phyloP scores from a whole-genome alignment of 2,888 invertebrate genomes.

The Ceraclea dissimilis region DNA sequence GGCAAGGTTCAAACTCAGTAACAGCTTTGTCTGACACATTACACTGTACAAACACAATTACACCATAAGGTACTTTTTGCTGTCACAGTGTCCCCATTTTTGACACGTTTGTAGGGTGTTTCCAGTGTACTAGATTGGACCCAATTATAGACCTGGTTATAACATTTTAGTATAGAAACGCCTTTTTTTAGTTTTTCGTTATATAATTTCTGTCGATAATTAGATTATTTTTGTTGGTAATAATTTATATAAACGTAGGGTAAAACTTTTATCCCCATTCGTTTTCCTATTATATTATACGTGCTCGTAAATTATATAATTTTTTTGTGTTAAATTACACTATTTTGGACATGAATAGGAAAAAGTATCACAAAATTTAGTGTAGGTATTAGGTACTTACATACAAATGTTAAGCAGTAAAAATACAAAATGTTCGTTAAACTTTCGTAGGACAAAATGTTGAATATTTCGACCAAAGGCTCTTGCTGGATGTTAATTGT shows the following conservation, averaged over 20 bases:
- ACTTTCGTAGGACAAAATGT: no score
- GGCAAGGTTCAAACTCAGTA: not conserved
- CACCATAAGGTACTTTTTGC: not conserved
- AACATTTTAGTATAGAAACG: not conserved
- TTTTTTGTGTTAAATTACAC: no score
- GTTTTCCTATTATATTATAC: no score
- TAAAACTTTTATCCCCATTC: not conserved
- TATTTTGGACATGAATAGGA: no score
- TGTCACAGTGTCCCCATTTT: not conserved
- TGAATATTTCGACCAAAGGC: no score
- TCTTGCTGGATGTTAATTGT: no score
- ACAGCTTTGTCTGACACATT: not conserved
- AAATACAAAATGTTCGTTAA: no score
- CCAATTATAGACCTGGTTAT: not conserved
- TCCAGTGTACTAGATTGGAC: not conserved
- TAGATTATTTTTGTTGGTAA: not conserved
- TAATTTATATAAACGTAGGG: not conserved
- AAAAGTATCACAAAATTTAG: no score
- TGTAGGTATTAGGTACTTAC: no score
- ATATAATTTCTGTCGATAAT: not conserved
- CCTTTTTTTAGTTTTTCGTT: not conserved
- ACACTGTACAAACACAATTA: not conserved
- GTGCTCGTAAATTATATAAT: no score
- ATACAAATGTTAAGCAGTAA: no score
- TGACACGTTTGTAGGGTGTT: not conserved